Evolutionary conservation across 1,140 invertebrate species (phyloP).

Genomic region (Leptinotarsa defecta): DNA sequence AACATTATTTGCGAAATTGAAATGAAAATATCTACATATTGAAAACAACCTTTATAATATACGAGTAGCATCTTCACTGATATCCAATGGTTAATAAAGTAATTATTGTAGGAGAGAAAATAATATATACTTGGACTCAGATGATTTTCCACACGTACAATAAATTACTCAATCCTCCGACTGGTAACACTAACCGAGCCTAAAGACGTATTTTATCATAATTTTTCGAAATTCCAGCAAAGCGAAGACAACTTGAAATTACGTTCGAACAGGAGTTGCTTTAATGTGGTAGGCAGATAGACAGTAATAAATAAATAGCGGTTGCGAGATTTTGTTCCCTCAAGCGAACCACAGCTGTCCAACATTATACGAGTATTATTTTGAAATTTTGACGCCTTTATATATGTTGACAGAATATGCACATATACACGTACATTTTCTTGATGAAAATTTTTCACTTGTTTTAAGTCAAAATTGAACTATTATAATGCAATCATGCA

Average conservation of each 20-base stretch:
- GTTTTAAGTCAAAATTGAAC: background rate
- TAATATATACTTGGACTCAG: too few species aligned
- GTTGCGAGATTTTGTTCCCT: background rate
- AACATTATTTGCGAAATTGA: too few species aligned
- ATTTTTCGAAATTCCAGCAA: slow-evolving; percentile 1
- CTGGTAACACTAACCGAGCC: too few species aligned
- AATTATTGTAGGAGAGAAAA: too few species aligned
- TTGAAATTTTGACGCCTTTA: background rate
- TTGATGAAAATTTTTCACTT: background rate
- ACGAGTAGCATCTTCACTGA: too few species aligned
- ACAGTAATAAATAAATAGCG: background rate
- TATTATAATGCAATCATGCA: background rate
- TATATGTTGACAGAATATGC: background rate
- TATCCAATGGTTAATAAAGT: too few species aligned
- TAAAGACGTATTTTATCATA: background rate
- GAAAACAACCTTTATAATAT: too few species aligned
- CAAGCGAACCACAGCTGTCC: background rate
- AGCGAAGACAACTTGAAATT: slow-evolving; percentile 9
- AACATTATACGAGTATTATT: background rate
- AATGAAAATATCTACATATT: too few species aligned
- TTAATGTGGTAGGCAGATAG: slow-evolving; percentile 1
- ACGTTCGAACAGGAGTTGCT: slow-evolving; percentile 5
- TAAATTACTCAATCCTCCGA: too few species aligned
- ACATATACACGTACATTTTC: background rate
- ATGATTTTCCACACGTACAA: too few species aligned